Evolutionary conservation across 2,888 invertebrate species (phyloP).

Genomic region (Aphrophora alni): DNA sequence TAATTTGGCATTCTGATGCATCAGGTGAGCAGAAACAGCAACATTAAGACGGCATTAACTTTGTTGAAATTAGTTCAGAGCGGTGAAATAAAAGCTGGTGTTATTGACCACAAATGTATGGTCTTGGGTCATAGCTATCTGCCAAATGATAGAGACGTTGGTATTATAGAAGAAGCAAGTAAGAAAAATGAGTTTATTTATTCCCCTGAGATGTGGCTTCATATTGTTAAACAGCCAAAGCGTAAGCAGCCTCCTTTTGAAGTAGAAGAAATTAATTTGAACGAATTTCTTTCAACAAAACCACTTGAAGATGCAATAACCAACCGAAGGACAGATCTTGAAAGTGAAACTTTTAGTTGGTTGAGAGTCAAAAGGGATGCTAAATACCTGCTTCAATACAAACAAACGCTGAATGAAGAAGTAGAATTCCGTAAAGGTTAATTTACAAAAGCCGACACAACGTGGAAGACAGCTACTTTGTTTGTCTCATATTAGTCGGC

Average conservation of each 20-base stretch:
- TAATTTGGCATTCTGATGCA: conserved; percentile 10
- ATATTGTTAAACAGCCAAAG: not conserved
- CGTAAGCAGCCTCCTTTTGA: not conserved
- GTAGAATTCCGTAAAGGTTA: not conserved
- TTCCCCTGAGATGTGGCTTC: not conserved
- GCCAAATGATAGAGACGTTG: conserved; percentile 6
- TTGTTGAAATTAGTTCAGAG: conserved; percentile 20
- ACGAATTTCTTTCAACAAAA: not conserved
- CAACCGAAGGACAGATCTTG: not conserved
- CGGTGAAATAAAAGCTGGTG: conserved; percentile 10
- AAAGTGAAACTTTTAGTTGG: not conserved
- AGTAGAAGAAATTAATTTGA: not conserved
- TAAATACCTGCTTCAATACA: not conserved
- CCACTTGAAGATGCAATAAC: not conserved
- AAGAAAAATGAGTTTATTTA: conserved; percentile 14
- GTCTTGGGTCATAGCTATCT: not conserved
- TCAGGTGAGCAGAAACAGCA: not conserved
- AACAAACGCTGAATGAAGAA: not conserved
- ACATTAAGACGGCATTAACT: conserved; percentile 9
- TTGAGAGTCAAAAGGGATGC: conserved; percentile 6
- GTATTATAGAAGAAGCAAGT: conserved; percentile 10
- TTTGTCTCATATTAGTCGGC: conserved; percentile 3
- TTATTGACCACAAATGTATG: conserved; percentile 18
- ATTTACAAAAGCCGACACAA: not conserved
- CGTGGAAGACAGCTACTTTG: conserved; percentile 4